A percentile compares a stretch with the other conserved stretches of the same genome.
phyloP scores from a whole-genome alignment of 2,113 vertebrate species.

The Hemicordylus capensis region DNA sequence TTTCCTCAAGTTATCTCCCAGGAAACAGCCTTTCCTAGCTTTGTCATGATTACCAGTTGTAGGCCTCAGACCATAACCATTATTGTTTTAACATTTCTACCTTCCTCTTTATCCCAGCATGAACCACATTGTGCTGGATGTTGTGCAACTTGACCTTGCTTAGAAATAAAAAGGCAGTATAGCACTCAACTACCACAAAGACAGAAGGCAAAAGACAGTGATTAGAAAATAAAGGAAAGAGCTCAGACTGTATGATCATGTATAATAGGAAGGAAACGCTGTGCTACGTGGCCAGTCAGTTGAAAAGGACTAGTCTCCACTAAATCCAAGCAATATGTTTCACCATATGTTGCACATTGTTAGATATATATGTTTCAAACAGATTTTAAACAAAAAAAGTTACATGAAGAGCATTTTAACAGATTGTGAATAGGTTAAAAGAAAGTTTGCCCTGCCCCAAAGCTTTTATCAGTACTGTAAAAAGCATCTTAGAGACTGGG shows the following conservation, averaged over 20 bases:
- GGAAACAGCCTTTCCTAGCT: constrained; percentile 73
- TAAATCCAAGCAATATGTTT: constrained; percentile 40
- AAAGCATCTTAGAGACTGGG: neutral
- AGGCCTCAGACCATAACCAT: constrained; percentile 76
- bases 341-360: constrained; percentile 34
- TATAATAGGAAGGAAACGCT: constrained; percentile 58
- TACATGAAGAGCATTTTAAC: neutral
- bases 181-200: constrained; percentile 68
- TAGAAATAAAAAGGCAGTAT: constrained; percentile 77
- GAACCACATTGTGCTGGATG: constrained; percentile 65
- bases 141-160: constrained; percentile 74
- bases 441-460: neutral
- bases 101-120: constrained; percentile 80
- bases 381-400: neutral
- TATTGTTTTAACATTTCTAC: constrained; percentile 82
- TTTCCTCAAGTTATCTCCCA: constrained; percentile 81
- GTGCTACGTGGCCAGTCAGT: constrained; percentile 51
- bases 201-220: constrained; percentile 73
- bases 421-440: neutral
- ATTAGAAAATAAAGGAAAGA: constrained; percentile 78
- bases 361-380: neutral
- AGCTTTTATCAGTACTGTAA: neutral
- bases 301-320: neutral
- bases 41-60: constrained; percentile 79
- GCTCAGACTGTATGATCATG: constrained; percentile 63